Conservation (phyloP, 1,140 invertebrate species). For the Euschistus heros region DNA sequence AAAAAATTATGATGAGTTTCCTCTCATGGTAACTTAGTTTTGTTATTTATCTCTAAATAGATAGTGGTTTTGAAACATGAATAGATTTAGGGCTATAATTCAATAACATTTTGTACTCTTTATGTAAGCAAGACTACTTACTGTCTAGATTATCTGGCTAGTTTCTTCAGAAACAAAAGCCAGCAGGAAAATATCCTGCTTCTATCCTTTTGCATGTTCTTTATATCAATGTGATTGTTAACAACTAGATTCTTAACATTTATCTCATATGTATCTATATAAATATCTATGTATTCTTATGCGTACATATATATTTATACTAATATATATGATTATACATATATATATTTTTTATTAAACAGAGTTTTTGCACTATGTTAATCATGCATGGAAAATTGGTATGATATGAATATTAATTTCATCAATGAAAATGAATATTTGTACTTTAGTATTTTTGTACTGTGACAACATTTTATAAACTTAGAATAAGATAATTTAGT, state of each 20-base stretch:
- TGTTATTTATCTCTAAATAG: slow-evolving; percentile 19
- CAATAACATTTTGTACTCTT: slow-evolving; percentile 24
- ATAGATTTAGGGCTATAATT: slow-evolving; percentile 20
- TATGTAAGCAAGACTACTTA: slow-evolving; percentile 24
- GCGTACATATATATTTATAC: slow-evolving; percentile 21
- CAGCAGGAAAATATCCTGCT: slow-evolving; percentile 13
- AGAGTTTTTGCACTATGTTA: slow-evolving; percentile 29
- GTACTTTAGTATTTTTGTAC: slow-evolving; percentile 32
- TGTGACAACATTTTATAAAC: slow-evolving; percentile 28
- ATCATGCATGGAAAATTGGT: slow-evolving; percentile 28
- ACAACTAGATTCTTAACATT: slow-evolving; percentile 25
- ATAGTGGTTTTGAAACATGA: slow-evolving; percentile 12
- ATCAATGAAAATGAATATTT: slow-evolving; percentile 28
- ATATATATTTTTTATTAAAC: slow-evolving; percentile 30
- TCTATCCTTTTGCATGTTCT: slow-evolving; percentile 27
- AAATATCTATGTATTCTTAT: background rate
- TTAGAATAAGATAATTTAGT: slow-evolving; percentile 27
- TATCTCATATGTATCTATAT: slow-evolving; percentile 21
- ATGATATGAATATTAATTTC: slow-evolving; percentile 29
- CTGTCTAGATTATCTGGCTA: slow-evolving; percentile 10
- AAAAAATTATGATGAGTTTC: slow-evolving; percentile 8
- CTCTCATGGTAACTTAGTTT: slow-evolving; percentile 4
- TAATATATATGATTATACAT: slow-evolving; percentile 25
- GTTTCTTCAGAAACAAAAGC: slow-evolving; percentile 10
- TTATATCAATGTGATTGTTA: slow-evolving; percentile 29